Percentiles rank a stretch among this genome's conserved stretches.
Evolutionary conservation across 2,113 vertebrate genomes (phyloP).

Genomic region (Pseudopipra pipra): DNA sequence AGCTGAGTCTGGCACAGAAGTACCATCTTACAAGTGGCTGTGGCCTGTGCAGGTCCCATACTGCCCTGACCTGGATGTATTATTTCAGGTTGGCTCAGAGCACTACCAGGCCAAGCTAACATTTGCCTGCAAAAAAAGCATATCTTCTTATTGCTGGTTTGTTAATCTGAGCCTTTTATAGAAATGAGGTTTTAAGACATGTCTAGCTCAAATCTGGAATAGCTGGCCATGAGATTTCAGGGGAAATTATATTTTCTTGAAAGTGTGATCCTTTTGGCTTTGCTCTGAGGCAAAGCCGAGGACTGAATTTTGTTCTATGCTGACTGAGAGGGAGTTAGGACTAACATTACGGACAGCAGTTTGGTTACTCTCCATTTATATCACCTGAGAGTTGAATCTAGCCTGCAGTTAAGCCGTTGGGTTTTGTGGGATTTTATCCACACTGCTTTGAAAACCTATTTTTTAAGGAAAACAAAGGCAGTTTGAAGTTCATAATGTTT

Average conservation of each 20-base stretch:
- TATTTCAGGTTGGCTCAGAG: neutral
- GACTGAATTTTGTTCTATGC: neutral
- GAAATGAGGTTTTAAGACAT: neutral
- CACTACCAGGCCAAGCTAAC: neutral
- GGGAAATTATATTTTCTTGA: neutral
- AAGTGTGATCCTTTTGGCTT: neutral
- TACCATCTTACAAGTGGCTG: neutral
- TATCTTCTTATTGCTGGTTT: neutral
- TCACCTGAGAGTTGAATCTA: neutral
- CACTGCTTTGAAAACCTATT: neutral
- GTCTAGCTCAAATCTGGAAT: neutral
- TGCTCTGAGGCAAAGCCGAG: neutral
- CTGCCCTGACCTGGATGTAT: neutral
- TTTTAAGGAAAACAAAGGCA: constrained; percentile 1
- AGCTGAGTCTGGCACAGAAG: neutral
- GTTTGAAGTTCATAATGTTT: neutral
- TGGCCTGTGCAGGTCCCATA: neutral
- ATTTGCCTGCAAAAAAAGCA: neutral
- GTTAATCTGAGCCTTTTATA: neutral
- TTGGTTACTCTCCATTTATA: neutral
- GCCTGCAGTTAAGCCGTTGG: neutral
- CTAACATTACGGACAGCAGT: neutral
- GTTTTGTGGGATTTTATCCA: neutral
- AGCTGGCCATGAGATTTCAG: neutral
- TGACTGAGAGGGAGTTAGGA: neutral